These are phyloP conservation scores for Latheticus oryzae DNA, from an alignment of 2,888 invertebrate species.

Conservation along the genomic window DNA sequence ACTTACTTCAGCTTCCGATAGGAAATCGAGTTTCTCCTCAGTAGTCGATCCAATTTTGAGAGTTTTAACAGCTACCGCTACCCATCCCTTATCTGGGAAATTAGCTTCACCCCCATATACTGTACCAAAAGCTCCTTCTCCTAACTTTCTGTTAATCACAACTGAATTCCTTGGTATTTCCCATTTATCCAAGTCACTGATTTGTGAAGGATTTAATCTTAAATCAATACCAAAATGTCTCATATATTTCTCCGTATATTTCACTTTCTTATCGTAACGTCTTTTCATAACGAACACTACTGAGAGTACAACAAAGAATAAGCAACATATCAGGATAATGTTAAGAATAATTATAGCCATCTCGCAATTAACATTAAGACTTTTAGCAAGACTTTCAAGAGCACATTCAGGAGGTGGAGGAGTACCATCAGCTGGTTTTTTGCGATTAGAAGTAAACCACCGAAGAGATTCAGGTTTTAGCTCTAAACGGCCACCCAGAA, in stretches of 20 bases:
- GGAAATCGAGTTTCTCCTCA: conserved; percentile 90
- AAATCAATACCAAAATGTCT: conserved; percentile 76
- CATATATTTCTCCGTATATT: conserved; percentile 76
- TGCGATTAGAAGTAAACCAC: conserved; percentile 75
- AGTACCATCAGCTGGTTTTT: conserved; percentile 77
- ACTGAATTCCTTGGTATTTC: conserved; percentile 87
- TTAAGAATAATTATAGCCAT: conserved; percentile 77
- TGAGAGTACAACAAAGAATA: conserved; percentile 69
- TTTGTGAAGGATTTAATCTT: conserved; percentile 53
- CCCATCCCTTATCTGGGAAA: conserved; percentile 78
- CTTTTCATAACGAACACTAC: conserved; percentile 75
- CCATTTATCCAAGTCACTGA: conserved; percentile 81
- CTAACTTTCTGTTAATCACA: conserved; percentile 86
- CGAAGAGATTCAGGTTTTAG: conserved; percentile 69
- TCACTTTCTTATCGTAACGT: conserved; percentile 77
- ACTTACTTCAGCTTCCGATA: conserved; percentile 93
- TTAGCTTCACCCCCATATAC: conserved; percentile 92
- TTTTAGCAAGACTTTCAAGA: conserved; percentile 75
- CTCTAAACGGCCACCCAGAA: conserved; percentile 67
- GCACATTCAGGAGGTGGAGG: conserved; percentile 72
- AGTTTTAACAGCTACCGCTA: conserved; percentile 90
- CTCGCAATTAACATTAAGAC: conserved; percentile 79
- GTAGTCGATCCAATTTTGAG: conserved; percentile 84
- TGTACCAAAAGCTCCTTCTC: conserved; percentile 92
- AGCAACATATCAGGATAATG: conserved; percentile 70